These are phyloP conservation scores for Cheilosia soror DNA, from an alignment of 2,888 invertebrate species.

Conservation along the genomic window DNA sequence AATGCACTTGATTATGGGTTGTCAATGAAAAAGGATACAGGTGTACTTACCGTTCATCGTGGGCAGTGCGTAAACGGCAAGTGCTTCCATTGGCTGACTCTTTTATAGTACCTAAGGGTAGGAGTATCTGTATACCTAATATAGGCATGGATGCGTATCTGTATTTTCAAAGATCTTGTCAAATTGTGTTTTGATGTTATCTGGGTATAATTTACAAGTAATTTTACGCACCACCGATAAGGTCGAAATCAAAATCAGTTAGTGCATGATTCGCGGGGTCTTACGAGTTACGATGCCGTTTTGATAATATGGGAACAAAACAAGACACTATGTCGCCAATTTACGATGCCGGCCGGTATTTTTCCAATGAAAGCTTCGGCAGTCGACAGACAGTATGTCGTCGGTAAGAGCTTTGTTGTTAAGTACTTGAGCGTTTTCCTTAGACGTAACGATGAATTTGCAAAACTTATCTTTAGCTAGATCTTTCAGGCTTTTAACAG, in stretches of 20 bases:
- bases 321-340: conserved; percentile 12
- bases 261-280: not conserved
- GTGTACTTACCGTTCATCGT: conserved; percentile 31
- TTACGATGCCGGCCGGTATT: not conserved
- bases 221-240: conserved; percentile 17
- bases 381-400: too few species aligned
- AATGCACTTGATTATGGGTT: not conserved
- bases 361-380: too few species aligned
- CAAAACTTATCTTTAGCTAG: too few species aligned
- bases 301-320: too few species aligned
- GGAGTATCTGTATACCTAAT: not conserved
- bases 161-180: conserved; percentile 3
- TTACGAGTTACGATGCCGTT: too few species aligned
- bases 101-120: not conserved
- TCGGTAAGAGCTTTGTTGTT: too few species aligned
- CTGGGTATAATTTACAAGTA: conserved; percentile 3
- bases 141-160: not conserved
- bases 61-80: not conserved
- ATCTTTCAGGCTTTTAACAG: conserved; percentile 15
- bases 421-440: too few species aligned
- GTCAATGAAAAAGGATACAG: not conserved
- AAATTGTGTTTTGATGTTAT: conserved; percentile 11
- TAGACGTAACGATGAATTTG: too few species aligned
- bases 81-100: not conserved
- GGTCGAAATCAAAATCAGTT: conserved; percentile 27